These are phyloP conservation scores for Sebastes elongatus DNA, from an alignment of 2,797 vertebrate species.

Conservation along the genomic window DNA sequence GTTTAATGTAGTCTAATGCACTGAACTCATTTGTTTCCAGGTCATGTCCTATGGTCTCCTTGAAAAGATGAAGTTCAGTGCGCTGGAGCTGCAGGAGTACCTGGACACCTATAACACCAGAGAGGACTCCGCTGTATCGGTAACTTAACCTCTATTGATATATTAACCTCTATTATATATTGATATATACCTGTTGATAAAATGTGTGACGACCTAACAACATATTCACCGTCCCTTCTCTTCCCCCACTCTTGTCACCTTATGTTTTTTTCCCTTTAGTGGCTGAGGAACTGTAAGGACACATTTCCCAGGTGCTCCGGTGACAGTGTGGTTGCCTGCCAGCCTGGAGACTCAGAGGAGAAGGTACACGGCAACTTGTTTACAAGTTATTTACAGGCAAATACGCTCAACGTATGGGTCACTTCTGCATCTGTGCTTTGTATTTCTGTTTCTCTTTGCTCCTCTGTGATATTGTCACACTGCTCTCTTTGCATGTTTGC, in stretches of 20 bases:
- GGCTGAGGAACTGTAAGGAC: slow-evolving; percentile 97
- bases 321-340: slow-evolving; percentile 95
- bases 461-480: slow-evolving; percentile 17
- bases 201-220: neutral
- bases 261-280: slow-evolving; percentile 78
- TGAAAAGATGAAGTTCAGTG: slow-evolving; percentile 98
- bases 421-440: neutral
- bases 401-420: neutral
- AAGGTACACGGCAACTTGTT: slow-evolving; percentile 84
- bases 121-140: slow-evolving; percentile 93
- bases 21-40: slow-evolving; percentile 71
- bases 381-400: neutral
- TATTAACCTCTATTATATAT: no score
- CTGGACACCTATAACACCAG: slow-evolving; percentile 95
- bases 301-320: slow-evolving; percentile 94
- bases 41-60: slow-evolving; percentile 96
- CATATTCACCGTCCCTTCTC: neutral
- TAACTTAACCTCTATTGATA: slow-evolving; percentile 61
- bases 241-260: neutral
- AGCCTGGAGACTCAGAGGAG: slow-evolving; percentile 97
- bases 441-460: slow-evolving; percentile 10
- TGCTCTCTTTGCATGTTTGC: slow-evolving; percentile 47
- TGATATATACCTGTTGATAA: neutral
- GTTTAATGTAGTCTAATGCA: neutral
- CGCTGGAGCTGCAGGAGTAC: slow-evolving; percentile 96